Base-by-base conservation (phyloP, 1,140 invertebrate species). In the Brachionus koreanus region DNA sequence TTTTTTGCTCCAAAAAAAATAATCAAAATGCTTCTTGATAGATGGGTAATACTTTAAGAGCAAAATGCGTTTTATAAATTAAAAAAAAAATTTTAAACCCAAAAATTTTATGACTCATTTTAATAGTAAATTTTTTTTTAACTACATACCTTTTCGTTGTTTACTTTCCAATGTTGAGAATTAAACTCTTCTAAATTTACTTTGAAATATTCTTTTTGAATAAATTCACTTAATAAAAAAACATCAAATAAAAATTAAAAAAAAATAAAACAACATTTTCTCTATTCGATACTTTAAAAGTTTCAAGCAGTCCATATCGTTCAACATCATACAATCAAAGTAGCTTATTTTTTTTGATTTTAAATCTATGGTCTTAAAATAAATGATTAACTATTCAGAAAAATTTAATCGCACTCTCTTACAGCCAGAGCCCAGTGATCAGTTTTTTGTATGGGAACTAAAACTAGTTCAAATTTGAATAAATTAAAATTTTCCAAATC, bases 271-370 rank as follows among this genome's bases (percentile, higher is more conserved):
- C 19, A 77, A 77, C 3, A 39, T 16, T 52, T 12, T 19, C 25
- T 35, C 10, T 52, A 52, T 33, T 23, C 23, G 16, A 23, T 77
- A 77, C 75, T 43, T 77, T 12, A 77, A 49, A 25, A 39, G 37
- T 35, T 79, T 79, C n/a, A 79, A 37, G n/a, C 46, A 79, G 57
- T 79, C 76, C 25, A 61, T 61, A 12, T 79, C 76, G 23, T 65
- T 79, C 19, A 61, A 9, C 49, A 57, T 42, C 35, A 79, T 13
- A 5, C 19, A 35, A 65, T 79, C 76, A 65, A 39, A 79, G 61
- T 65, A 79, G 10, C 46, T 61, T 37, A 79, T 79, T 61, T 79
- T 57, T 61, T 65, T 33, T n/a, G 57, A 61, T 33, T 61, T 57
- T n/a, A 79, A 61, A 43, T 79, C 76, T 23, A 79, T 69, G 2